Evolutionary conservation across 2,113 vertebrate species (phyloP).

Genomic region (Clarias batrachus): DNA sequence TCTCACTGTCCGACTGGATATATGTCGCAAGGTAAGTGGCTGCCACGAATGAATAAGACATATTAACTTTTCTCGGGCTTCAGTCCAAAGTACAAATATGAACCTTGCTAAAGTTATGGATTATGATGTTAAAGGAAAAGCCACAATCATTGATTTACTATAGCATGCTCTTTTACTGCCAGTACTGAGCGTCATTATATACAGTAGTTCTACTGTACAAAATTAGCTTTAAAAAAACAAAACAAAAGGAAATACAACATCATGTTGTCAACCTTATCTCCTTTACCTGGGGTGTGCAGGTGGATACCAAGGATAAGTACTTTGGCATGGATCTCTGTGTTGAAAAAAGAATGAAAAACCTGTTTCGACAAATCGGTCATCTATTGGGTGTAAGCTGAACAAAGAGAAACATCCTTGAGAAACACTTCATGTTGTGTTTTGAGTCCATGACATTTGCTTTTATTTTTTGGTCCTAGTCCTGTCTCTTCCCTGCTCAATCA

Average conservation of each 20-base stretch:
- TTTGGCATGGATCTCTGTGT: not conserved
- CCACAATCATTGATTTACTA: not conserved
- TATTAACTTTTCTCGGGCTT: not conserved
- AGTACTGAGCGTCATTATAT: not conserved
- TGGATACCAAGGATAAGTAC: not conserved
- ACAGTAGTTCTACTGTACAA: not conserved
- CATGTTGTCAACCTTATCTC: not conserved
- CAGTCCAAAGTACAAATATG: not conserved
- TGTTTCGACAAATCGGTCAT: not conserved
- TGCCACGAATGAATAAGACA: not conserved
- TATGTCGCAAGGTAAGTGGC: conserved; percentile 87
- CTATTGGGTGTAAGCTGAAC: not conserved
- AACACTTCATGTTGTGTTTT: not conserved
- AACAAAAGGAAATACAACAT: not conserved
- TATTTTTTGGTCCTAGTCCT: not conserved
- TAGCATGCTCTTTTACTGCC: not conserved
- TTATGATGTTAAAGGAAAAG: not conserved
- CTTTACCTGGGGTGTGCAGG: not conserved
- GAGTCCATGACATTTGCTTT: not conserved
- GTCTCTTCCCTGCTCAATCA: not conserved
- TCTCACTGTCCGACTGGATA: conserved; percentile 81
- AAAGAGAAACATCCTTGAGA: not conserved
- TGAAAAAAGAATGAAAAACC: not conserved
- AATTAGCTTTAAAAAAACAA: not conserved
- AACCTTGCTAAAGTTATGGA: not conserved